These are phyloP conservation scores for Epistrophe grossulariae DNA, from an alignment of 2,888 invertebrate species.

Conservation along the genomic window DNA sequence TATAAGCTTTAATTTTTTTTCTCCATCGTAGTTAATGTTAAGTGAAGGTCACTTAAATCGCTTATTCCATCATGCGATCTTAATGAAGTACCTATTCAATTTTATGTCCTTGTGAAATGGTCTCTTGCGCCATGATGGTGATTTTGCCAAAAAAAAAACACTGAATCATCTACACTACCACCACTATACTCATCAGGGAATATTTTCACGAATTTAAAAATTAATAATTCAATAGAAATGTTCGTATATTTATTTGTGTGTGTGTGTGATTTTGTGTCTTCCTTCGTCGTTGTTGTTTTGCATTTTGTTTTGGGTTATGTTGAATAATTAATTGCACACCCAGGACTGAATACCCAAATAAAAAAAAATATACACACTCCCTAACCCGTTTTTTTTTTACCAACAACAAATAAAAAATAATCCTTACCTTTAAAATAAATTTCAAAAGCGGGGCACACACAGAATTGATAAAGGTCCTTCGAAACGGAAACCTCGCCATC, in stretches of 20 bases:
- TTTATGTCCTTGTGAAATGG: constrained; percentile 26
- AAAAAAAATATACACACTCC: not conserved
- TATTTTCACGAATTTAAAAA: constrained; percentile 19
- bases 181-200: not conserved
- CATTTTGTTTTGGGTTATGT: constrained; percentile 27
- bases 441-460: not conserved
- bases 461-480: constrained; percentile 1
- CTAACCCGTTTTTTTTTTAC: not conserved
- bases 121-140: not conserved
- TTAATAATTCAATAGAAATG: constrained; percentile 55
- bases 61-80: not conserved
- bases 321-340: constrained; percentile 51
- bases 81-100: not conserved
- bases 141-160: not conserved
- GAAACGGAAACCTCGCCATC: not conserved
- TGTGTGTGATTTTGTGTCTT: not conserved
- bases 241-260: constrained; percentile 13
- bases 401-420: constrained; percentile 4
- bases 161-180: constrained; percentile 4
- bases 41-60: not conserved
- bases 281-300: not conserved
- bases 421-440: constrained; percentile 10
- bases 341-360: not conserved
- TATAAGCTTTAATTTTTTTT: not conserved
- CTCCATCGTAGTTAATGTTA: not conserved